Evolutionary conservation across 2,888 invertebrate genomes (phyloP), one percentile per base, ranked within the genome.

Genomic region (Steinernema hermaphroditum): DNA sequence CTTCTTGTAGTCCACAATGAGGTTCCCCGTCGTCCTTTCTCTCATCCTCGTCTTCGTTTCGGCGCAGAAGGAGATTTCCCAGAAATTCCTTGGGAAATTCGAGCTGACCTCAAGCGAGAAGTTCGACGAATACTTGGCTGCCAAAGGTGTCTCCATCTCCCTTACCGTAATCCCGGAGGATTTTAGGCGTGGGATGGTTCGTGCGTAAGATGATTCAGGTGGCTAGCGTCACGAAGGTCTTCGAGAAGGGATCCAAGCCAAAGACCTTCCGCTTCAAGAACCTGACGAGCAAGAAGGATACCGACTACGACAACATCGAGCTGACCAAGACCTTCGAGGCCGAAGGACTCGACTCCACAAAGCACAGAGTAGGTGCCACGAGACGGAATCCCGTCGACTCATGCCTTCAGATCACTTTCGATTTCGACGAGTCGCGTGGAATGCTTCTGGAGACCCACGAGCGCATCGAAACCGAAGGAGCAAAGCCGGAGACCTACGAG

Each of bases 401-500:
- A 34, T 68, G 24, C 12, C 72, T 76, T 24, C 71, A 79, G 79
- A 80, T 79, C 73, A 78, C 73, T n/a, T 76, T 81, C 72, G 37
- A 29, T 50, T 81, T 77, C 69, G 71, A 79, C 68, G 32, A 49
- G 2, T 54, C 68, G 14, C 43, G 44, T 27, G 73, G 76, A 41
- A 70, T 71, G 57, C 78, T 79, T 29, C 62, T 24, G 16, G 62
- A 62, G 34, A 62, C 62, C 4, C 62, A 62, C n/a, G 62, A 62
- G 16, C 62, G 62, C 44, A 71, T 70, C 46, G 80, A 79, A 44
- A 74, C 75, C 32, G 70, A 68, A 24, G 75, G 74, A 22, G 24
- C 70, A 37, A 82, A 84, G 79, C 82, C 82, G 54, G 84, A 85
- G 77, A 78, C 82, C 72, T 84, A 83, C 79, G 79, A 81, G 72